Evolutionary conservation across 53 echinoderm and acorn worm species (phyloP).

Genomic region (Arbacia lixula): DNA sequence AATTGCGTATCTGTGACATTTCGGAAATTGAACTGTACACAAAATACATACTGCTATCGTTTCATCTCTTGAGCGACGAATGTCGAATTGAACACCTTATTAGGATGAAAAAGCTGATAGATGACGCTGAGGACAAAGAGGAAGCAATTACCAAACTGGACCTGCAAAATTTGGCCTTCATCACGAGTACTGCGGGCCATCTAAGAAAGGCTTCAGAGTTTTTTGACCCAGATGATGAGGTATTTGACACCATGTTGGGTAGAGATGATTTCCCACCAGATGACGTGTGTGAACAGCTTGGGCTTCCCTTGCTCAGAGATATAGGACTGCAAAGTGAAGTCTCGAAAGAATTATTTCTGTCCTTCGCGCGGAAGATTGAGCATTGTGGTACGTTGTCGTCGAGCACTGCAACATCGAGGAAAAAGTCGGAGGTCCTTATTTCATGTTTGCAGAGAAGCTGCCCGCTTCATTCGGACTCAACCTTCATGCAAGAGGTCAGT

Average conservation of each 20-base stretch:
- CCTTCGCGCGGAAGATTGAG: slow-evolving; percentile 11
- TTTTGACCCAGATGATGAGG: slow-evolving; percentile 2
- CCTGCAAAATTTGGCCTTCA: background rate
- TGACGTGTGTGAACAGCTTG: background rate
- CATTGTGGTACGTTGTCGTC: background rate
- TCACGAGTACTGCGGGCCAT: background rate
- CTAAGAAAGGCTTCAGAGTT: background rate
- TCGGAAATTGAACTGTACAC: background rate
- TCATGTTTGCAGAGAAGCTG: background rate
- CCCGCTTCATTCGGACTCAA: background rate
- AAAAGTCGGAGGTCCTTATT: slow-evolving; percentile 4
- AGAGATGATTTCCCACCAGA: background rate
- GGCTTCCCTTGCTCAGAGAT: slow-evolving; percentile 16
- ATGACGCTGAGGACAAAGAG: background rate
- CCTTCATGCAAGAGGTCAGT: background rate
- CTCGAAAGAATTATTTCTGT: background rate
- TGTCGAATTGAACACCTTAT: slow-evolving; percentile 26
- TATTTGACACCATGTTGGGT: background rate
- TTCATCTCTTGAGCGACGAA: background rate
- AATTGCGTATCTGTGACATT: background rate
- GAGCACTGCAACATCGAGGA: background rate
- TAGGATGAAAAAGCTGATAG: background rate
- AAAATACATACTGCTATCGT: background rate
- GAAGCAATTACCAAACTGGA: background rate
- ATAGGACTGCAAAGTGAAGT: slow-evolving; percentile 21